A percentile compares a stretch with the other conserved stretches of the same genome.
phyloP scores from a whole-genome alignment of 2,797 vertebrate species.

The Lycodopsis pacificus region DNA sequence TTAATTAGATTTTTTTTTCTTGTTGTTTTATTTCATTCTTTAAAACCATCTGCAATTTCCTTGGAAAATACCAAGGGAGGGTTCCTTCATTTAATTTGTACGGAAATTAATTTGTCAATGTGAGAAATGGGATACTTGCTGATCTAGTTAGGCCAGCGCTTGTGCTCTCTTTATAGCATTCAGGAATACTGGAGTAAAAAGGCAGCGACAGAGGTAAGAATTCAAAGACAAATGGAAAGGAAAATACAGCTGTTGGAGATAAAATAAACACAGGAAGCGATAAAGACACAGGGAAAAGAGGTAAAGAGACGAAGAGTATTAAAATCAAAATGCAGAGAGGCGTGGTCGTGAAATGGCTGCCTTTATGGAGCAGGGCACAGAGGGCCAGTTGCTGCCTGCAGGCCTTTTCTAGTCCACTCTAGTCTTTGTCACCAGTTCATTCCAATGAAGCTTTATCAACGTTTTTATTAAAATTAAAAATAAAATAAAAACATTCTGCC shows the following conservation, averaged over 20 bases:
- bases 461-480: not conserved
- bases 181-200: conserved; percentile 12
- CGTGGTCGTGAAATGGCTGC: conserved; percentile 67
- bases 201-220: conserved; percentile 13
- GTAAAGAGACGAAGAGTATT: conserved; percentile 54
- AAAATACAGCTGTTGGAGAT: conserved; percentile 17
- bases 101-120: conserved; percentile 78
- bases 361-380: conserved; percentile 71
- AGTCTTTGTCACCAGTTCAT: not conserved
- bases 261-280: conserved; percentile 33
- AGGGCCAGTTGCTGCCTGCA: conserved; percentile 59
- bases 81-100: conserved; percentile 74
- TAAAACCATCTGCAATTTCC: conserved; percentile 72
- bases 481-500: not conserved
- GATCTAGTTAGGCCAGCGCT: conserved; percentile 66
- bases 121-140: conserved; percentile 73
- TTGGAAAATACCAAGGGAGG: conserved; percentile 68
- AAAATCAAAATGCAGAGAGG: conserved; percentile 71
- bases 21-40: conserved; percentile 71
- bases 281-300: conserved; percentile 16
- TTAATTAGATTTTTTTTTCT: conserved; percentile 68
- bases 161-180: conserved; percentile 7
- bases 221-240: conserved; percentile 23
- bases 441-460: not conserved
- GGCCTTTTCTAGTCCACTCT: conserved; percentile 46